Evolutionary conservation across 1,140 invertebrate species (phyloP), one percentile per base, ranked within the genome.

Genomic region (Ips typographus): DNA sequence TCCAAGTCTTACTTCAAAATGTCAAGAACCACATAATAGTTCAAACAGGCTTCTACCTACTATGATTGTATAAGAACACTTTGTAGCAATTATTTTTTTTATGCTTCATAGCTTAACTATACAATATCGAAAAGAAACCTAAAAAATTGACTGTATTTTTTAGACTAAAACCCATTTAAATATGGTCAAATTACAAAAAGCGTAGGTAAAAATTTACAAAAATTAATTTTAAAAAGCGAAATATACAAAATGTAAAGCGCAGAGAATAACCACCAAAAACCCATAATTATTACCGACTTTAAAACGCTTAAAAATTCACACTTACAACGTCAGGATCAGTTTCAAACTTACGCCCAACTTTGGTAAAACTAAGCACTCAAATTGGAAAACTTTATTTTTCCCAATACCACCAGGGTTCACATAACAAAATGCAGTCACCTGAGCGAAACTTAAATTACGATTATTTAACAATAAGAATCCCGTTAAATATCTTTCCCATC

Each of bases 171-270:
- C 41, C 53, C 53, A 56, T 38, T 40, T n/a, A 49, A 49, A 4
- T 66, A 58, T 40, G 41, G 39, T 37, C 2, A 49, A 49, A 66
- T 44, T 38, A 66, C 6, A 49, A 55, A 42, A 57, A 65, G 40
- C 22, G 22, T 22, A 59, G 41, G 65, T 66, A 66, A 3, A 65
- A 66, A 58, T 66, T 58, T 66, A 66, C 65, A 66, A 59, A 66
- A 66, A 58, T 7, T 5, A 47, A 59, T 40, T 51, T 66, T 52
- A 66, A 59, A 40, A 37, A 57, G 41, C 8, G 44, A 66, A 66
- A 66, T 66, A 41, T 66, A 66, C 65, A 22, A 22, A 22, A 22
- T 22, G 22, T 22, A 66, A 58, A 41, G 6, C n/a, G 41, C 38
- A 51, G 65, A 58, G 56, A 56, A 58, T 58, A 44, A 49, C 8